Evolutionary conservation across 2,888 invertebrate genomes (phyloP), one percentile per base, ranked within the genome.

Genomic region (Dorcus parallelipipedus): DNA sequence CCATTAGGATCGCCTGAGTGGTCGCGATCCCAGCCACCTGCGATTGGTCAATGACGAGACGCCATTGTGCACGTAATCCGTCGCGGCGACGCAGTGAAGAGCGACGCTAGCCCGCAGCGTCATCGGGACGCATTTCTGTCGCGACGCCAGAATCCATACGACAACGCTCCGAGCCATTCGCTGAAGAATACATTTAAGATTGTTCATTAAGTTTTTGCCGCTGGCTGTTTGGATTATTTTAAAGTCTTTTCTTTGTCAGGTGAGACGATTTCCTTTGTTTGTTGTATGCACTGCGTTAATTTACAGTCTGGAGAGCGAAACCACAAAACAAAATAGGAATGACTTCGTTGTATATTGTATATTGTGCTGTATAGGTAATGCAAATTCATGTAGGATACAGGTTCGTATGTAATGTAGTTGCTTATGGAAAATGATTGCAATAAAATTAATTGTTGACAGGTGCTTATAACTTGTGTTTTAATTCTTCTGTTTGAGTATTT

Each of bases 41-140:
- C 68, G 70, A 77, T 78, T 78, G 78, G 78, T 63, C 66, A 67
- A 65, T 58, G 65, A 61, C 20, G 62, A 66, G 77, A 71, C 77
- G 77, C 77, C 78, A 78, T 78, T 78, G 77, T 78, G 76, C 84
- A 79, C 80, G 78, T 79, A 60, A 75, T 63, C 62, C 65, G 73
- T 65, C 69, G 76, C 76, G 76, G 61, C 76, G 76, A 75, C 76
- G 77, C 77, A 73, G 67, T 65, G 63, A 60, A 61, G 73, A 71
- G 73, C 80, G 83, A 82, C 79, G 83, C 81, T 81, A 82, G 83
- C 81, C 84, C 82, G 82, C 83, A 82, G 75, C 84, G 84, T 76
- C 82, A 82, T 81, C 82, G 82, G 64, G 80, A 79, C 76, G 75
- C 84, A 83, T 82, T 74, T 69, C 66, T 74, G 75, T 73, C 72